phyloP scores from a whole-genome alignment of 2,888 invertebrate species.

The Pandemis cinnamomeana region DNA sequence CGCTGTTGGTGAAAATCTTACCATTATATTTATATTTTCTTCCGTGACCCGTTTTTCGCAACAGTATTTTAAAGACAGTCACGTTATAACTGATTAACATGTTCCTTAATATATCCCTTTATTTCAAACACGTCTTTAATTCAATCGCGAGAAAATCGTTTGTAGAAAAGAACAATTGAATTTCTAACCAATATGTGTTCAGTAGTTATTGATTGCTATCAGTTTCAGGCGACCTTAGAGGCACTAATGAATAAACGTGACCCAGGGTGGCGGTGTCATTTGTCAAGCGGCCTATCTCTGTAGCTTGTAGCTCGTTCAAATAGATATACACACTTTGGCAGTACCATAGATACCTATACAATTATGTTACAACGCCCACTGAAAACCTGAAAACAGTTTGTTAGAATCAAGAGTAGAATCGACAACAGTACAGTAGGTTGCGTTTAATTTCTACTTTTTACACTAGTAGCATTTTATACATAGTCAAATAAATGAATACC shows the following conservation, averaged over 20 bases:
- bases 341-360: neutral
- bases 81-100: too few species aligned
- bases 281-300: slow-evolving; percentile 24
- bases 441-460: too few species aligned
- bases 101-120: neutral
- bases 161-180: slow-evolving; percentile 15
- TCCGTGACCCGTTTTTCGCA: too few species aligned
- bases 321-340: neutral
- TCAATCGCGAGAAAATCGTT: neutral
- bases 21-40: too few species aligned
- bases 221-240: slow-evolving; percentile 16
- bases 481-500: too few species aligned
- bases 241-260: slow-evolving; percentile 36
- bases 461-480: too few species aligned
- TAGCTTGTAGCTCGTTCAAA: slow-evolving; percentile 1
- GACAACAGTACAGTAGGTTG: too few species aligned
- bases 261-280: slow-evolving; percentile 1
- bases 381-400: too few species aligned
- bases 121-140: neutral
- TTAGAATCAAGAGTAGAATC: too few species aligned
- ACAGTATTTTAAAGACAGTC: too few species aligned
- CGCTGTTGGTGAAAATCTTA: too few species aligned
- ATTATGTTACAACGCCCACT: too few species aligned
- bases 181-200: slow-evolving; percentile 26
- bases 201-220: slow-evolving; percentile 26